phyloP scores from a whole-genome alignment of 2,797 vertebrate species.

The Gymnothorax javanicus region DNA sequence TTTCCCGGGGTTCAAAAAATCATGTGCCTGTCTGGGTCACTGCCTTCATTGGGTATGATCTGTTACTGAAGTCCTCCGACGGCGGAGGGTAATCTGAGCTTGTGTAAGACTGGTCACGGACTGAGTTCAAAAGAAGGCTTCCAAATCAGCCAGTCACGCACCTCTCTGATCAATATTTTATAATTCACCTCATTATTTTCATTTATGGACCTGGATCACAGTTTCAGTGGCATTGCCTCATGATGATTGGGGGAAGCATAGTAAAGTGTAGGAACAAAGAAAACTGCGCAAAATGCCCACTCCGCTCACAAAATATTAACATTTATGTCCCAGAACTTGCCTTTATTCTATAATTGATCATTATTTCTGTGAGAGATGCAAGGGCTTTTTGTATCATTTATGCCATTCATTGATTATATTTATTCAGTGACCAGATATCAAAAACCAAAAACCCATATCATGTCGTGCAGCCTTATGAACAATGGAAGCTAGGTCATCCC shows the following conservation, averaged over 20 bases:
- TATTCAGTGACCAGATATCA: background rate
- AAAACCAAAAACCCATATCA: background rate
- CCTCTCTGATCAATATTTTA: background rate
- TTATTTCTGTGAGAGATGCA: background rate
- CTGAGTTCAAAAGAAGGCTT: background rate
- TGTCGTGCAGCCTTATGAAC: background rate
- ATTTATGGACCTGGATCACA: background rate
- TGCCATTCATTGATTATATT: background rate
- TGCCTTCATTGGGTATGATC: conserved; percentile 16
- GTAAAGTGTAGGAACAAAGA: background rate
- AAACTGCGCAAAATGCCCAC: background rate
- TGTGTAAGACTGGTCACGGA: background rate
- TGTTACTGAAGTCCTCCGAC: background rate
- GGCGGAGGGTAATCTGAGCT: background rate
- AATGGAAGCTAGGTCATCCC: background rate
- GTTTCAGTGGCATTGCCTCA: too few relatives aligned
- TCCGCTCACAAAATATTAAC: background rate
- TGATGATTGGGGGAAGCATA: background rate
- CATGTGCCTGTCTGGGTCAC: conserved; percentile 31
- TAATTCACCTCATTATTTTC: background rate
- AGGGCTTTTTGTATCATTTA: background rate
- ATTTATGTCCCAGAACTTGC: conserved; percentile 2
- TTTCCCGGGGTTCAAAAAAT: conserved; percentile 20
- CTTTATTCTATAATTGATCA: conserved; percentile 15
- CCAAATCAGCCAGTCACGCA: background rate